These are phyloP conservation scores for Drosophila nannoptera DNA, from an alignment of 1,140 invertebrate species.

Conservation along the genomic window DNA sequence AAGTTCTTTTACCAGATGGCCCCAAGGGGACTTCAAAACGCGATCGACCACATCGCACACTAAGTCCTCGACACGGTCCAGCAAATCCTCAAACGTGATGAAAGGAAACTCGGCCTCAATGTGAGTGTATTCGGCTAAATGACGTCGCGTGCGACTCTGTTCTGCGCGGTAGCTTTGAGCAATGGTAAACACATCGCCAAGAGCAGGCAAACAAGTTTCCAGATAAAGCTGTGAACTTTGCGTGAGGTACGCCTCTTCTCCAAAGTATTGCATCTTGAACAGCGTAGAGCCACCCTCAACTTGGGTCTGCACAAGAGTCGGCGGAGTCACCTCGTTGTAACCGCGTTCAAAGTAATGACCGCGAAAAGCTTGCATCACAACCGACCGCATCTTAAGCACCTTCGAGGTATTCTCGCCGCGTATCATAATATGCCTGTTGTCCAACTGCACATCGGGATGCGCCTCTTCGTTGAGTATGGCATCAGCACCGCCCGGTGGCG, in stretches of 20 bases:
- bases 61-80: conserved; percentile 95
- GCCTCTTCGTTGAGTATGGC: conserved; percentile 98
- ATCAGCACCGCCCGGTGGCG: conserved; percentile 98
- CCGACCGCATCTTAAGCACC: conserved; percentile 93
- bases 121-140: conserved; percentile 98
- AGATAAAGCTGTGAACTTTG: conserved; percentile 99
- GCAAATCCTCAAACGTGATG: conserved; percentile 94
- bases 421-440: conserved; percentile 99
- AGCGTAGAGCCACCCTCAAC: conserved; percentile 99
- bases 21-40: conserved; percentile 90
- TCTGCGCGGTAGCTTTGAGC: conserved; percentile 99
- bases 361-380: conserved; percentile 94
- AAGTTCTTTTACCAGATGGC: conserved; percentile 90
- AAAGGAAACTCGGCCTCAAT: conserved; percentile 98
- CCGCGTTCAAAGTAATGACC: conserved; percentile 92
- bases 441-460: conserved; percentile 96
- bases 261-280: conserved; percentile 97
- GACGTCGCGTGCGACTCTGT: conserved; percentile 96
- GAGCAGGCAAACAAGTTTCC: conserved; percentile 95
- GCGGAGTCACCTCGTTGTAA: conserved; percentile 97
- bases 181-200: conserved; percentile 98
- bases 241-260: conserved; percentile 95
- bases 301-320: conserved; percentile 96
- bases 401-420: conserved; percentile 98
- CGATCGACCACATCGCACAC: conserved; percentile 97